Evolutionary conservation across 2,113 vertebrate species (phyloP).

Genomic region (Gavialis gangeticus): DNA sequence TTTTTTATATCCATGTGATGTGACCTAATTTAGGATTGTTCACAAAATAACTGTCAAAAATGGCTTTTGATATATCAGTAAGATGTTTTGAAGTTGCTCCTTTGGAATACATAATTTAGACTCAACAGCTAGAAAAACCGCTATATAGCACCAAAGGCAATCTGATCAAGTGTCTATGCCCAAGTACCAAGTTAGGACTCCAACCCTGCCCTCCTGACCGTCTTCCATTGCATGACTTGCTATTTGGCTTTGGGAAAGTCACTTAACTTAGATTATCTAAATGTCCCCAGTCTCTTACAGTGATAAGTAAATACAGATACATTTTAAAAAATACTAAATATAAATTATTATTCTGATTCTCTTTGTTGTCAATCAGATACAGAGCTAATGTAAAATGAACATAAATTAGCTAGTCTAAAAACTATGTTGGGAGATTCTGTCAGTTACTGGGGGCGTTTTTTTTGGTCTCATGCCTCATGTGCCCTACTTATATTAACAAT

Average conservation of each 20-base stretch:
- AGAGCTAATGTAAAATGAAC: neutral
- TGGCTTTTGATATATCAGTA: neutral
- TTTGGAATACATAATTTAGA: neutral
- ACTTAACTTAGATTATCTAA: neutral
- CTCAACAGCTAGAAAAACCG: neutral
- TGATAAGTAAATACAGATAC: neutral
- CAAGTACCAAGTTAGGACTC: neutral
- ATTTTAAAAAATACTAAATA: no score
- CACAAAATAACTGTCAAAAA: neutral
- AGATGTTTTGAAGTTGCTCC: neutral
- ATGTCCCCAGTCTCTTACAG: neutral
- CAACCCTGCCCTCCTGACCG: neutral
- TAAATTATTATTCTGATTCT: neutral
- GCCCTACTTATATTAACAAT: neutral
- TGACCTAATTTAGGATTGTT: neutral
- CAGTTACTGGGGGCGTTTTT: neutral
- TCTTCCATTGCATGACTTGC: neutral
- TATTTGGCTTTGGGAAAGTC: neutral
- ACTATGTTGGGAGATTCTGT: neutral
- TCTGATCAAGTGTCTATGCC: neutral
- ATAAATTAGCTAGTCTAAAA: neutral
- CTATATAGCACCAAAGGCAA: neutral
- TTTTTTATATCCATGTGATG: neutral
- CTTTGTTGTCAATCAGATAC: neutral
- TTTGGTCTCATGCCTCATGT: neutral